Evolutionary conservation across 2,113 vertebrate species (phyloP).

Genomic region (Onychostoma macrolepis): DNA sequence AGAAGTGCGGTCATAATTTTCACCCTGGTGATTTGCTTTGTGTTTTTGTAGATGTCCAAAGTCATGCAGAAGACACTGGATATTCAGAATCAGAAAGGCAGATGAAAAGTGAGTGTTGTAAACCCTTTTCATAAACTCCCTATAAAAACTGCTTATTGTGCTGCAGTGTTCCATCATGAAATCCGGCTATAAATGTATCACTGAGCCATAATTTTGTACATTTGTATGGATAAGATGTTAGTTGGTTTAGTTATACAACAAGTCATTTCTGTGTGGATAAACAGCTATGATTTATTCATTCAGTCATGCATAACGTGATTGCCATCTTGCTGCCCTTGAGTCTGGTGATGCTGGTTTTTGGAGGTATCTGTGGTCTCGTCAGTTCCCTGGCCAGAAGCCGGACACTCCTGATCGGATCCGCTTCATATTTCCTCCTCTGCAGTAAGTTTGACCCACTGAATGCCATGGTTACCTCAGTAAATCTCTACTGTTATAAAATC

Average conservation of each 20-base stretch:
- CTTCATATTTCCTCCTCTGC: constrained; percentile 77
- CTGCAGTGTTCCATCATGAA: neutral
- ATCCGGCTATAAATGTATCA: neutral
- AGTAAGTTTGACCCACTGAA: constrained; percentile 66
- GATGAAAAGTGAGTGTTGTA: constrained; percentile 71
- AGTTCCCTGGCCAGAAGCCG: constrained; percentile 73
- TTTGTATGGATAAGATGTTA: constrained; percentile 27
- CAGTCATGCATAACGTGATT: constrained; percentile 75
- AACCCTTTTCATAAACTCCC: neutral
- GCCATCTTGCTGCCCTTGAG: constrained; percentile 77
- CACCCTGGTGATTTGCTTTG: constrained; percentile 38
- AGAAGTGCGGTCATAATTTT: neutral
- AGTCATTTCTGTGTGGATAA: neutral
- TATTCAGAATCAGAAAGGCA: constrained; percentile 68
- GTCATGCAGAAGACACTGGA: constrained; percentile 57
- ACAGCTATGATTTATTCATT: neutral
- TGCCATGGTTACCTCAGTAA: neutral
- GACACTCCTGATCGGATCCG: constrained; percentile 68
- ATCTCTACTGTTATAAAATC: neutral
- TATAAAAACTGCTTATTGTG: neutral
- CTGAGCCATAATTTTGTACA: constrained; percentile 30
- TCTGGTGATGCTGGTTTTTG: constrained; percentile 75
- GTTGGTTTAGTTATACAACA: neutral
- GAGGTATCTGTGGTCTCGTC: constrained; percentile 77
- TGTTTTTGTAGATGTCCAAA: constrained; percentile 56